Evolutionary conservation across 2,113 vertebrate species (phyloP), one percentile per base, ranked within the genome.

Genomic region (Salminus brasiliensis): DNA sequence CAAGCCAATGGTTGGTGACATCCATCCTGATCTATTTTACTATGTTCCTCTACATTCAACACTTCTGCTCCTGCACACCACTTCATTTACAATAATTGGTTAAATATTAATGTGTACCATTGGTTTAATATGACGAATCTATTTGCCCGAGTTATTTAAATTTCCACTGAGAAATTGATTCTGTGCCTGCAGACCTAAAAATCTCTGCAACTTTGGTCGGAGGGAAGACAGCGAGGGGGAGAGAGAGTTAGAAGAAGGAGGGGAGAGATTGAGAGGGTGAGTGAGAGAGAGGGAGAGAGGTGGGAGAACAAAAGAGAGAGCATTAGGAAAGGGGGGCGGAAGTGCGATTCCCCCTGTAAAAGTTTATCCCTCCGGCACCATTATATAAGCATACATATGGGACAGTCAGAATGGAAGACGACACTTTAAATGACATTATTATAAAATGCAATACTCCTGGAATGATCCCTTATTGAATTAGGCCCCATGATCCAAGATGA

Each of bases 381-480:
- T 95, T 95, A 70, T 97, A 97, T 97, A 98, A 98, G 96, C 95
- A 95, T 96, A 96, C 97, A 95, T 98, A 96, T 95, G 96, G 97
- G 98, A 97, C 95, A 93, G 96, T 94, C 95, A 95, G 96, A 98
- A 98, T 98, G 96, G 96, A 97, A 98, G 96, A 97, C 95, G 98
- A 99, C 98, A 99, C 97, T 97, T 98, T 98, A 98, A 99, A 99
- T 98, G 97, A 98, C 97, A 98, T 99, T 98, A 98, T 98, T 98
- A 98, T 99, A 99, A 99, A 99, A 99, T 98, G 98, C 98, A 99
- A 99, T 99, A 99, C 98, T 99, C 98, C 95, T 95, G 97, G 95
- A 98, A 99, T 98, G 97, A 98, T 98, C 96, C 96, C 94, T 99
- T 98, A 99, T 99, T 98, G 96, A 98, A 98, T 99, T 98, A 98